Percentiles rank a stretch among this genome's conserved stretches.
phyloP scores from a whole-genome alignment of 2,797 vertebrate genomes.

The Percopsis omiscomaycus region DNA sequence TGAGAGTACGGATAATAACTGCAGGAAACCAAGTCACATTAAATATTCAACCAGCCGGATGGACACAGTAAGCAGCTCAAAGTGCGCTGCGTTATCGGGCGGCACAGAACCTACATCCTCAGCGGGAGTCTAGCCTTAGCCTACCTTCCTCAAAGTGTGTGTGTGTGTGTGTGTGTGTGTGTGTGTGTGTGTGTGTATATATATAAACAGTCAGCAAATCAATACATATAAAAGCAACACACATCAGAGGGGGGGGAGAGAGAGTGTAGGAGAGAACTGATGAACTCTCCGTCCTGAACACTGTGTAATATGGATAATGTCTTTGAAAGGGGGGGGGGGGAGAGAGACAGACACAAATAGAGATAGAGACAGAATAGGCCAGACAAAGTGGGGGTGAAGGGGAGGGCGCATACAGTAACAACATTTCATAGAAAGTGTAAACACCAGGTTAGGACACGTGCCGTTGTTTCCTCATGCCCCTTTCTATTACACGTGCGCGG shows the following conservation, averaged over 20 bases:
- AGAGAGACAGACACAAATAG: neutral
- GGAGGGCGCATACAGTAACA: neutral
- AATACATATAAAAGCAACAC: constrained; percentile 11
- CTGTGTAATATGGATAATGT: constrained; percentile 15
- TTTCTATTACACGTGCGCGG: neutral
- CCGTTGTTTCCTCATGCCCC: constrained; percentile 15
- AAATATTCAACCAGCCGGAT: constrained; percentile 66
- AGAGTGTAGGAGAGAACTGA: constrained; percentile 11
- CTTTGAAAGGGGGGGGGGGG: constrained; percentile 17
- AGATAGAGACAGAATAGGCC: neutral
- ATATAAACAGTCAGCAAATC: constrained; percentile 49
- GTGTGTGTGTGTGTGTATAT: constrained; percentile 9
- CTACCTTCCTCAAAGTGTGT: constrained; percentile 35
- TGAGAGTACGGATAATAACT: constrained; percentile 41
- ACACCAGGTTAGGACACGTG: constrained; percentile 1
- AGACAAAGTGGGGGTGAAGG: neutral
- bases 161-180: constrained; percentile 6
- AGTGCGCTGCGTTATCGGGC: constrained; percentile 31
- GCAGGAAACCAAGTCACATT: constrained; percentile 58
- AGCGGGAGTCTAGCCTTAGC: constrained; percentile 23
- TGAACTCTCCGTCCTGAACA: constrained; percentile 1
- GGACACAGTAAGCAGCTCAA: constrained; percentile 23
- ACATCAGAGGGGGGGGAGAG: neutral
- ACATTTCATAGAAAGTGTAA: neutral
- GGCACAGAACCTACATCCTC: constrained; percentile 25